Evolutionary conservation across 2,113 vertebrate genomes (phyloP).

Genomic region (Papio anubis): DNA sequence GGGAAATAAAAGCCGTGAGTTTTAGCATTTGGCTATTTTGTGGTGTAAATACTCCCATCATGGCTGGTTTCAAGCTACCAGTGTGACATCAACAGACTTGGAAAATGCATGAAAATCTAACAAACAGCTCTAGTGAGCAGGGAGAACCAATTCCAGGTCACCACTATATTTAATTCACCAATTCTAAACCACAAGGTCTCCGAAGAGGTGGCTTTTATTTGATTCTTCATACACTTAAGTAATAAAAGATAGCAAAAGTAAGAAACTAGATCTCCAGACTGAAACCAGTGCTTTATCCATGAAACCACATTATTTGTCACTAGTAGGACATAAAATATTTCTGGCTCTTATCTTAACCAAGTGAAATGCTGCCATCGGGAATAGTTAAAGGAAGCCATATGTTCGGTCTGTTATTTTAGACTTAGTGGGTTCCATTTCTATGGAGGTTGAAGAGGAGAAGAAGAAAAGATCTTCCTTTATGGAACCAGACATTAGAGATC

Average conservation of each 20-base stretch:
- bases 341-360: slow-evolving; percentile 6
- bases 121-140: not conserved
- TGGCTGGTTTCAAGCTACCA: not conserved
- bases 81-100: not conserved
- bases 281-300: not conserved
- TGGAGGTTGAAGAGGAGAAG: not conserved
- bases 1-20: not conserved
- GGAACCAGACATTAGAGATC: not conserved
- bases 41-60: not conserved
- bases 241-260: slow-evolving; percentile 19
- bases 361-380: not conserved
- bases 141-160: not conserved
- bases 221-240: not conserved
- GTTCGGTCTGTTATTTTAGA: not conserved
- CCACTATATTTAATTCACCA: not conserved
- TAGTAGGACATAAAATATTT: not conserved
- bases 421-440: not conserved
- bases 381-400: not conserved
- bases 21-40: slow-evolving; percentile 3
- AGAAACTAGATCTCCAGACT: not conserved
- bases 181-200: not conserved
- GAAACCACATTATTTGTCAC: slow-evolving; percentile 17
- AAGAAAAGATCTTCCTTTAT: not conserved
- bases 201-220: slow-evolving; percentile 2
- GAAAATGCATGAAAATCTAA: slow-evolving; percentile 21